Evolutionary conservation across 53 echinoderm and acorn worm genomes (phyloP), one percentile per base, ranked within the genome.

Genomic region (Stichopus horrens): DNA sequence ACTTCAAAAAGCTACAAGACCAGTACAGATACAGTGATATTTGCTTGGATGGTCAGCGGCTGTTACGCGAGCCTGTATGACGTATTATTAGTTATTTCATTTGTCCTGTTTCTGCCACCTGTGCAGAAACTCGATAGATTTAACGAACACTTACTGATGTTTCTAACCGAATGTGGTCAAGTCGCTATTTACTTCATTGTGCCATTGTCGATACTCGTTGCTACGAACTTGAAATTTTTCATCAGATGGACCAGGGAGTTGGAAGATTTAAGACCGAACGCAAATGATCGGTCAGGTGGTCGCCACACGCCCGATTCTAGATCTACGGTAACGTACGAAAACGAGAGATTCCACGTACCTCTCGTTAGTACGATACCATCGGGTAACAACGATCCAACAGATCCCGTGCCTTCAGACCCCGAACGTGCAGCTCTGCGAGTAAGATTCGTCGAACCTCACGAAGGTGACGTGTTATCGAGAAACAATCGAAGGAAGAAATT

Each of bases 401-500:
- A 7, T n/a, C n/a, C 71, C 18, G 18, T 71, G 14, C 14, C 7
- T 71, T 71, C n/a, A 18, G 71, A 16, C 2, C 37, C 37, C 37
- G 18, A n/a, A 19, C 18, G 19, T 20, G 71, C 14, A 20, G 19
- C 18, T 71, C 71, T 71, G 19, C 71, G 5, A 4, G 71, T 71
- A 18, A 19, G 71, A 71, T 71, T 71, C 19, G n/a, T 71, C 5
- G 71, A 71, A 18, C 71, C 71, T 18, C 71, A 71, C 71, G 71
- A 71, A 71, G 71, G 18, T 71, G 19, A 71, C 7, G 19, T 71
- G 6, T n/a, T 71, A 4, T 13, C 71, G 19, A 18, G 7, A 7
- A 71, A 71, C 19, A 71, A 16, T 20, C 21, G 66, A 52, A 16
- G 66, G 5, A 59, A 67, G 16, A 85, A 85, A 85, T 85, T 85